Base-by-base conservation (phyloP, 23 tunicate species). In the Diplosoma virens region DNA sequence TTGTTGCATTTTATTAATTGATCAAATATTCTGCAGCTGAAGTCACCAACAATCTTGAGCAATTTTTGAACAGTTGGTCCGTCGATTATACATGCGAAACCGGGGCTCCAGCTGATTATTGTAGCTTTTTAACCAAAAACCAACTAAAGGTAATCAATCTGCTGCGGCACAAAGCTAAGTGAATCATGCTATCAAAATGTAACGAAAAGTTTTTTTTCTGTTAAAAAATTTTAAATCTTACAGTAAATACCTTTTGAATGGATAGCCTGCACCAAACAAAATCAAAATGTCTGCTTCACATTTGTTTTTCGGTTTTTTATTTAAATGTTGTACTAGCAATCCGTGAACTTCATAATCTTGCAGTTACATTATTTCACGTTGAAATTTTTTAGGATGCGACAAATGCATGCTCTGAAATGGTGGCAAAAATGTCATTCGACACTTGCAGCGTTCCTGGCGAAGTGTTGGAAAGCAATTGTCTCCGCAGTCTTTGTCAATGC, bases 41-140 rank as follows among this genome's bases (percentile, higher is more conserved):
- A 32, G 18, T 79, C 17, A 64, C 81, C 20, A 45, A 59, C 58
- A 73, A 80, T 64, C 41, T 84, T 25, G 77, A 45, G 41, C 33
- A 18, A 17, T 68, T 90, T 29, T 75, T 80, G 86, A 73, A 79
- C 66, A 83, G 89, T 18, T 90, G 97, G 97, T 35, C 70, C 11
- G 18, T 90, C 33, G 72, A 65, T 35, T 30, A 46, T 11, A 66
- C 47, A 1, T 90, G 97, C 47, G 20, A 59, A 21, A 79, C 97
- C 16, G 75, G 30, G 34, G 53, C 26, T 7, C 56, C 65, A 2
- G 31, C 58, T 28, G 88, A 90, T 58, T 84, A 79, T 35, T 90
- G 97, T 73, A 72, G 87, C 0, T 37, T 30, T 16, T 75, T 90
- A 1, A 78, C 82, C 18, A 33, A 60, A 2, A 64, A 84, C 45